Conservation (phyloP, 2,797 vertebrate genomes). For the Pempheris klunzingeri region DNA sequence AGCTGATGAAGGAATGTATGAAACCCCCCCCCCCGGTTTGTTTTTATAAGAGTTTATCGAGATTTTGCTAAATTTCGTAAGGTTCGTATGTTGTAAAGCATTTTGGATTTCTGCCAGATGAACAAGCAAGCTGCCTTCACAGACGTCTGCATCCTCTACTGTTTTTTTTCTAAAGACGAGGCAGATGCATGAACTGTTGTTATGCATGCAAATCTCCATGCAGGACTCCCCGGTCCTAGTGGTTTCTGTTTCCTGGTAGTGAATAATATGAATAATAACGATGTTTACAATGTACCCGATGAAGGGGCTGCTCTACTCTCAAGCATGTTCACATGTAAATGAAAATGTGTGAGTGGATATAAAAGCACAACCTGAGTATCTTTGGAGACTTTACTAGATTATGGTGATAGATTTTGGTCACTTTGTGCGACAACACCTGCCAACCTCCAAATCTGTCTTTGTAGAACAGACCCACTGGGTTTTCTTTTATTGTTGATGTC, state of each 20-base stretch:
- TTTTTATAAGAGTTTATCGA: constrained; percentile 94
- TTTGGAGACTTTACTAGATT: constrained; percentile 43
- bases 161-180: constrained; percentile 83
- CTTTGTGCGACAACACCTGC: constrained; percentile 43
- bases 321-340: constrained; percentile 68
- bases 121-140: constrained; percentile 84
- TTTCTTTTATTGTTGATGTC: not conserved
- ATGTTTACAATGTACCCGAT: constrained; percentile 54
- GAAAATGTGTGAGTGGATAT: constrained; percentile 67
- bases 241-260: constrained; percentile 66
- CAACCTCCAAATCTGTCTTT: not conserved
- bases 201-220: constrained; percentile 93
- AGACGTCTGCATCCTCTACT: constrained; percentile 85
- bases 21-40: constrained; percentile 74
- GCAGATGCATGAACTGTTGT: constrained; percentile 93
- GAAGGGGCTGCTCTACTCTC: constrained; percentile 59
- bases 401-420: constrained; percentile 46
- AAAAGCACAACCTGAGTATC: constrained; percentile 73
- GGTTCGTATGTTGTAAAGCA: constrained; percentile 92
- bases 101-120: constrained; percentile 89
- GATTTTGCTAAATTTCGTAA: constrained; percentile 96
- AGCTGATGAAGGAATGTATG: constrained; percentile 76
- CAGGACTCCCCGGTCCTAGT: constrained; percentile 46
- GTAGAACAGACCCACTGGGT: not conserved
- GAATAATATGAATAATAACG: constrained; percentile 57